Conservation (phyloP, 2,113 vertebrate genomes). For the Poecile atricapillus region DNA sequence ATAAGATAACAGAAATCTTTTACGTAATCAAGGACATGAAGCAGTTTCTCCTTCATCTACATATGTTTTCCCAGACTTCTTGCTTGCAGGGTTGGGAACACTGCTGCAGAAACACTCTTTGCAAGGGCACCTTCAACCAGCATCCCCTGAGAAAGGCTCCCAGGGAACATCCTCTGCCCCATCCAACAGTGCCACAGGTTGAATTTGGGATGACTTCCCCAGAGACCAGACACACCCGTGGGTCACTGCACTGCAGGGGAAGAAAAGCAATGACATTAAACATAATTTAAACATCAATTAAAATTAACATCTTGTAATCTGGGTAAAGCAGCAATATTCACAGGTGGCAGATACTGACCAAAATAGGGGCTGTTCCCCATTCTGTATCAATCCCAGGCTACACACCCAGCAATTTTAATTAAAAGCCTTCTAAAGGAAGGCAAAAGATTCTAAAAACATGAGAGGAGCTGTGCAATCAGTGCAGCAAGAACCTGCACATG, state of each 20-base stretch:
- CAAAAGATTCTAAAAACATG: background rate
- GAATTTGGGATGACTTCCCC: background rate
- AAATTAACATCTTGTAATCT: background rate
- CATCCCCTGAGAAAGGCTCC: rapidly evolving
- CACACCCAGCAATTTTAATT: background rate
- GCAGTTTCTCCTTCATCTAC: background rate
- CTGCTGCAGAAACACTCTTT: background rate
- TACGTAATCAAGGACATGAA: background rate
- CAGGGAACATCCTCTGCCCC: background rate
- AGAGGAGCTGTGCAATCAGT: background rate
- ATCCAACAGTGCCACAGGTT: background rate
- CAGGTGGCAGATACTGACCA: rapidly evolving
- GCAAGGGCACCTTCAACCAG: background rate
- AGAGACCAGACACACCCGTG: background rate
- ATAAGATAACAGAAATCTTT: background rate
- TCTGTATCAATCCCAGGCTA: background rate
- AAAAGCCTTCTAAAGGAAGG: background rate
- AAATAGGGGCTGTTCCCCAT: rapidly evolving
- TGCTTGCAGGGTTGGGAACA: rapidly evolving
- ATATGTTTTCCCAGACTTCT: background rate
- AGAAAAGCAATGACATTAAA: background rate
- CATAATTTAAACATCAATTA: background rate
- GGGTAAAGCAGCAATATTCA: background rate
- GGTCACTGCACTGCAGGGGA: background rate
- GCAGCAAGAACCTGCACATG: rapidly evolving